phyloP scores from a whole-genome alignment of 2,797 vertebrate genomes.

The Moxostoma hubbsi region DNA sequence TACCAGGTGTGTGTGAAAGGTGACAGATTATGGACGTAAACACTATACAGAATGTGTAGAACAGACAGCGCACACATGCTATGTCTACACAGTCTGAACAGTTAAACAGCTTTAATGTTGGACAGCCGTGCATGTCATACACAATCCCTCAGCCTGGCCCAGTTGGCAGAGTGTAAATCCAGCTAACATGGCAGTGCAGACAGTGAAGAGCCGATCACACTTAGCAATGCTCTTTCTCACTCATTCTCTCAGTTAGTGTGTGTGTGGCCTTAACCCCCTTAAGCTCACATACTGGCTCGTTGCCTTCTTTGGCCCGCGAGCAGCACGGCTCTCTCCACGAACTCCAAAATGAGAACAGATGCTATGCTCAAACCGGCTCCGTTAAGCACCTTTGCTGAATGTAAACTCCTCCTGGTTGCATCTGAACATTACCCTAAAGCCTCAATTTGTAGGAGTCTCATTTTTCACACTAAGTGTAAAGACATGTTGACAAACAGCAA shows the following conservation, averaged over 20 bases:
- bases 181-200: conserved; percentile 40
- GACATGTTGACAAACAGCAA: conserved; percentile 31
- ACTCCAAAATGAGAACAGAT: conserved; percentile 52
- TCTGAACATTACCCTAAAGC: neutral
- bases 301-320: conserved; percentile 46
- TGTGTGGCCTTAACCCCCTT: conserved; percentile 48
- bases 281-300: conserved; percentile 55
- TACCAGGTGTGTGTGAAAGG: conserved; percentile 27
- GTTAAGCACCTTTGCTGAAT: conserved; percentile 34
- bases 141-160: conserved; percentile 77
- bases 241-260: conserved; percentile 30
- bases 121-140: conserved; percentile 75
- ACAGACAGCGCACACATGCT: neutral
- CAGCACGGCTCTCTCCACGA: conserved; percentile 35
- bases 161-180: conserved; percentile 69
- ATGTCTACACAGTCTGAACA: conserved; percentile 28
- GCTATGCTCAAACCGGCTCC: conserved; percentile 30
- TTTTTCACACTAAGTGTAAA: conserved; percentile 24
- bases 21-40: conserved; percentile 44
- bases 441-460: neutral
- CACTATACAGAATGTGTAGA: conserved; percentile 37
- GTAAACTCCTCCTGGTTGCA: conserved; percentile 17
- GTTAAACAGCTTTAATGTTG: conserved; percentile 60
- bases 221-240: conserved; percentile 29
- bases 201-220: conserved; percentile 45